Conservation (phyloP, 2,113 vertebrate species). For the Grallaria varia region DNA sequence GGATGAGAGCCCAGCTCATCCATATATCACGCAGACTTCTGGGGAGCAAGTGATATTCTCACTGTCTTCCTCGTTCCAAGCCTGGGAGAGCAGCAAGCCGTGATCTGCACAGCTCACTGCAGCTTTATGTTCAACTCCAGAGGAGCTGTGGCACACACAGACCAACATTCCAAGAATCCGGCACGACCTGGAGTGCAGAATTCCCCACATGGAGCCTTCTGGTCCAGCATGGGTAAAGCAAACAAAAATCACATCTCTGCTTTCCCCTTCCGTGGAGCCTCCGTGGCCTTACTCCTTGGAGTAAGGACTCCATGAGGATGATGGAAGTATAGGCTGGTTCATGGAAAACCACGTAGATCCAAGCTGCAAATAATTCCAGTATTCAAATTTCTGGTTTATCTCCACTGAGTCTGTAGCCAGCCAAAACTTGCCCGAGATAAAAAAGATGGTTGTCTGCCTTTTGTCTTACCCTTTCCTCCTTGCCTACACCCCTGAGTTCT, state of each 20-base stretch:
- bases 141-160: accelerated
- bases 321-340: not conserved
- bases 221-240: accelerated
- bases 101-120: not conserved
- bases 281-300: accelerated
- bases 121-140: not conserved
- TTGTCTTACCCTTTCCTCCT: not conserved
- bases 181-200: too few species aligned
- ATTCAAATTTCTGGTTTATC: not conserved
- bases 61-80: not conserved
- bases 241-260: not conserved
- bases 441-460: not conserved
- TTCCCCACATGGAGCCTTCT: not conserved
- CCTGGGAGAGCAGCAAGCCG: not conserved
- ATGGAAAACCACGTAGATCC: not conserved
- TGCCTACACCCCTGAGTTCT: not conserved
- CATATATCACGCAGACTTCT: not conserved
- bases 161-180: not conserved
- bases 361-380: not conserved
- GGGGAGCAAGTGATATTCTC: not conserved
- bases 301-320: not conserved
- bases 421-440: not conserved
- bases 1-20: not conserved
- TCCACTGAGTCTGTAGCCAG: not conserved
- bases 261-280: accelerated